Base-by-base conservation (phyloP, 2,888 invertebrate species). In the Sipha maydis region DNA sequence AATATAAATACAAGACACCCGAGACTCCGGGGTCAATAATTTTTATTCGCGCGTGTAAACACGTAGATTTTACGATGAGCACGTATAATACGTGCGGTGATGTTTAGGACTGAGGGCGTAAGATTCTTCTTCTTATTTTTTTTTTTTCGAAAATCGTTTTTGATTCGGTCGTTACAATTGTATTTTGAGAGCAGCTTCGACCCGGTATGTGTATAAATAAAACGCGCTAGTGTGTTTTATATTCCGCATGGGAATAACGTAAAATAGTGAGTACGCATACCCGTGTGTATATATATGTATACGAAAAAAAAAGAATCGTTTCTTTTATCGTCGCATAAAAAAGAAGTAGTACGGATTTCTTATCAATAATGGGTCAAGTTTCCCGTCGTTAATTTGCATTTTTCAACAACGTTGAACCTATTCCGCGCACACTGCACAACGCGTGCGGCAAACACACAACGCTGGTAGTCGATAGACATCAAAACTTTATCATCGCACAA, bases 321-420 rank as follows among this genome's bases (percentile, higher is more conserved):
- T 85, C 54, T 85, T 85, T 85, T 85, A 85, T 85, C 78, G 85
- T 69, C 67, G 34, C 78, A 78, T 78, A 85, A 85, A 85, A 85
- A 67, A 85, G 25, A 19, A 85, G 69, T 48, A 54, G 73, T 73
- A 73, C 61, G 77, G 85, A 85, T 85, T 85, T 77, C 85, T 85
- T 78, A 85, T 85, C 85, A 85, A 85, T 85, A 85, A 85, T 78
- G 85, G 85, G 85, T 85, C 85, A 71, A 85, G 78, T 78, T 48
- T 54, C 17, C 41, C 48, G n/a, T n/a, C 41, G 85, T 85, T 71
- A 67, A 78, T 85, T 85, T 85, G 85, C 76, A 69, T 85, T 85
- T 85, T 85, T 78, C 83, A 73, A 83, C 83, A 25, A 48, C 71
- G 56, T 61, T 56, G 78, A 80, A 80, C 38, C 34, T n/a, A 17